Base-by-base conservation (phyloP, 2,113 vertebrate genomes). In the Oryzias curvinotus region DNA sequence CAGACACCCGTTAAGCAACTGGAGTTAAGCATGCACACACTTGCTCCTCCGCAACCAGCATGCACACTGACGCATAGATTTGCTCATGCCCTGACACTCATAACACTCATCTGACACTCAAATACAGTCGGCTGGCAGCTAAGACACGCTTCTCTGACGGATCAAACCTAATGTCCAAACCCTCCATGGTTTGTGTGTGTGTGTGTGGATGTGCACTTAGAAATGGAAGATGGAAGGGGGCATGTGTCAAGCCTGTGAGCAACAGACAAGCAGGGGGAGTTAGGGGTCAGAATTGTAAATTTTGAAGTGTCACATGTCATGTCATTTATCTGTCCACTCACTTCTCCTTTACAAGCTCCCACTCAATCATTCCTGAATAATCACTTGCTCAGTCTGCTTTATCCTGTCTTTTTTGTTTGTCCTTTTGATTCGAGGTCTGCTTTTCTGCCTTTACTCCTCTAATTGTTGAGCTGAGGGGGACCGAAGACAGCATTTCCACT, bases 101-200 rank as follows among this genome's bases (percentile, higher is more conserved):
- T 77, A 82, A 82, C 84, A 71, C 57, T 81, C 68, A 71, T 82
- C 74, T 86, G 83, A 86, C 80, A 85, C 73, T 86, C 85, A 83
- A 75, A 78, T n/a, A 46, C 70, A n/a, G 62, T 50, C 51, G 21
- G 79, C 73, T 85, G 88, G 87, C 87, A 87, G 85, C 78, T 49
- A 58, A 77, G 85, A 87, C 78, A 81, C 48, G 19, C 84, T 83
- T 14, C 74, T 63, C 70, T 84, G 87, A 85, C 85, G 87, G 84
- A 88, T 88, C 85, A 84, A 80, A 83, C 80, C 80, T 84, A 84
- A 90, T 88, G 86, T 90, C 85, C 75, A 79, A 84, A 82, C 77
- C 78, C 57, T 63, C 52, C 42, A 4, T 65, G 66, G 21, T 8
- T n/a, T 53, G 54, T 42, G 36, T 77, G 56, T 26, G 21, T 23